These are phyloP conservation scores for Platerodrilus igneus DNA, from an alignment of 2,888 invertebrate species.

Conservation along the genomic window DNA sequence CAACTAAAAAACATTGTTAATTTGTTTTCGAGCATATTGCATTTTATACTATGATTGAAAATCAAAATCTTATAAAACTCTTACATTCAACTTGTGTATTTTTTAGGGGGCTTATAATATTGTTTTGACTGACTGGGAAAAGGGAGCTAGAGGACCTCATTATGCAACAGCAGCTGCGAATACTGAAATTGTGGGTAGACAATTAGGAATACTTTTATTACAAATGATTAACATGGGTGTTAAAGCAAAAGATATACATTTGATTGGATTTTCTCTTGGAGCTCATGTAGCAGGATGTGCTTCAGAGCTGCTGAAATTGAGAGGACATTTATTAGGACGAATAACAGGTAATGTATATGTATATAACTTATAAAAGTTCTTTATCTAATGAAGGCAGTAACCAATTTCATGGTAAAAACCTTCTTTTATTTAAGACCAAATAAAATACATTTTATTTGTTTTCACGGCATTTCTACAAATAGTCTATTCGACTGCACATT, in stretches of 20 bases:
- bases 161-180: slow-evolving; percentile 57
- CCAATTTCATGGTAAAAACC: slow-evolving; percentile 1
- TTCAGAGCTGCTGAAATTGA: slow-evolving; percentile 51
- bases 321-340: slow-evolving; percentile 50
- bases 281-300: slow-evolving; percentile 59
- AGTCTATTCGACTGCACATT: no score
- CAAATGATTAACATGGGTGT: slow-evolving; percentile 50
- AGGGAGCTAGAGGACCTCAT: slow-evolving; percentile 53
- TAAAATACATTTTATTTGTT: no score
- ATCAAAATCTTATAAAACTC: not conserved
- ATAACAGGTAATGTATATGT: slow-evolving; percentile 58
- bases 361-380: no score
- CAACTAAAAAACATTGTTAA: no score
- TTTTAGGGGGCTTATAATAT: slow-evolving; percentile 54
- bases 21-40: no score
- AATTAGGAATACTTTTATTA: slow-evolving; percentile 52
- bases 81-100: slow-evolving; percentile 2
- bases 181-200: slow-evolving; percentile 57
- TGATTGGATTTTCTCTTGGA: slow-evolving; percentile 58
- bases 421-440: no score
- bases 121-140: slow-evolving; percentile 55
- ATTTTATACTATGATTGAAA: no score
- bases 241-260: slow-evolving; percentile 48
- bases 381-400: slow-evolving; percentile 2
- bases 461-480: no score